Conservation (phyloP, 2,113 vertebrate genomes). For the Geococcyx californianus region DNA sequence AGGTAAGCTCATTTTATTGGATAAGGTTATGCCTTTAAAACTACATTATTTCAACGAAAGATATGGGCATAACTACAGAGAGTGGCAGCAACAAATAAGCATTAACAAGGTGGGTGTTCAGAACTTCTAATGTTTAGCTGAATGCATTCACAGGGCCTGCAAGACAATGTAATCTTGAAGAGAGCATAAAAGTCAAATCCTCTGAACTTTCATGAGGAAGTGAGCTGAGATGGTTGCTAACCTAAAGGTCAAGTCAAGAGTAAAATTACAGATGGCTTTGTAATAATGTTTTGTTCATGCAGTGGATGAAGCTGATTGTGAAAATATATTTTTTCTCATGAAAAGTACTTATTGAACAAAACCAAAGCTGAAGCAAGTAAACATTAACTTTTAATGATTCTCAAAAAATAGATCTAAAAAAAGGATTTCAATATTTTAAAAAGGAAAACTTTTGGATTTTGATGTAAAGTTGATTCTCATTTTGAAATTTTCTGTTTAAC, state of each 20-base stretch:
- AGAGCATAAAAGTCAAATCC: background rate
- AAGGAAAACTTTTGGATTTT: background rate
- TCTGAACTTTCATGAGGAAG: background rate
- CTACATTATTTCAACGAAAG: background rate
- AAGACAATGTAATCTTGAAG: background rate
- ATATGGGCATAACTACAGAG: background rate
- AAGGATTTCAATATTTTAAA: background rate
- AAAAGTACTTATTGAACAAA: background rate
- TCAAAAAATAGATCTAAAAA: background rate
- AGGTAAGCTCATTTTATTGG: background rate
- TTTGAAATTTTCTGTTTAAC: background rate
- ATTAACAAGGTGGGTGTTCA: background rate
- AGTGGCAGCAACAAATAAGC: background rate
- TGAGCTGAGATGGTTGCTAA: background rate
- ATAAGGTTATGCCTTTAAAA: background rate
- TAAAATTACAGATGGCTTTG: background rate
- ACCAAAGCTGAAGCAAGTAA: background rate
- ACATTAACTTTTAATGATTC: background rate
- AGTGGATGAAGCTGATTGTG: background rate
- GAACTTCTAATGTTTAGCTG: background rate
- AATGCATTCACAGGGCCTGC: background rate
- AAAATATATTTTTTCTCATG: background rate
- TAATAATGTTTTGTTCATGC: background rate
- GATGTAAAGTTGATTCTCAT: background rate
- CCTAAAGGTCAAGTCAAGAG: background rate